Conservation (phyloP, 2,113 vertebrate species). For the Gorsachius goisagi region DNA sequence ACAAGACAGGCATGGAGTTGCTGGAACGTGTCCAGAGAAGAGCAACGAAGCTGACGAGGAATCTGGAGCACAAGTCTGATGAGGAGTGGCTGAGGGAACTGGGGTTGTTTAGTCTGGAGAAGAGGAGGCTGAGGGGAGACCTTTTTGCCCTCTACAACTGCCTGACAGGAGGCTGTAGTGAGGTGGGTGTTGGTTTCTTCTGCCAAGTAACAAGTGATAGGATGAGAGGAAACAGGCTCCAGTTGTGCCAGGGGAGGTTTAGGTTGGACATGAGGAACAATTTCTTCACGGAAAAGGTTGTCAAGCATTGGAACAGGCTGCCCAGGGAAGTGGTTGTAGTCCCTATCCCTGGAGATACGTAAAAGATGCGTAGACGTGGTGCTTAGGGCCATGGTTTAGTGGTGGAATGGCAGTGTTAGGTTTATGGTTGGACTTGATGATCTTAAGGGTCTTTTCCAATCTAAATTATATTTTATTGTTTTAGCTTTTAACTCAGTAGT, state of each 20-base stretch:
- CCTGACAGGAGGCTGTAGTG: background rate
- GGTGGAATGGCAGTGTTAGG: background rate
- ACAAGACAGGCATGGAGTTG: background rate
- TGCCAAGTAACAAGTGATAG: background rate
- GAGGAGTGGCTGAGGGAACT: background rate
- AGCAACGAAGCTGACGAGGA: background rate
- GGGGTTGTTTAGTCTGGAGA: background rate
- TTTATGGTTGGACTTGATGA: background rate
- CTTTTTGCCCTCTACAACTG: background rate
- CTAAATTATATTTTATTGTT: background rate
- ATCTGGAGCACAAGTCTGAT: background rate
- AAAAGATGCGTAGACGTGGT: background rate
- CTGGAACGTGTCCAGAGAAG: background rate
- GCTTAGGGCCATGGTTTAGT: background rate
- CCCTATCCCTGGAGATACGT: background rate
- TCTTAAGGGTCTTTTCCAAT: background rate
- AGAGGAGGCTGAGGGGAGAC: background rate
- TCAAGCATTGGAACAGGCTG: background rate
- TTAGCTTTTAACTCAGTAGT: conserved; percentile 11
- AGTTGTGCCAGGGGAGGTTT: background rate
- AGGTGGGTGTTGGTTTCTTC: background rate
- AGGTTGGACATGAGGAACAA: background rate
- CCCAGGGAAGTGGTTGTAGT: background rate
- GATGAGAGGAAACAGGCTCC: background rate
- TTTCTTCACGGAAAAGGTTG: background rate